Conservation (phyloP, 2,888 invertebrate genomes). For the Hesperia comma region DNA sequence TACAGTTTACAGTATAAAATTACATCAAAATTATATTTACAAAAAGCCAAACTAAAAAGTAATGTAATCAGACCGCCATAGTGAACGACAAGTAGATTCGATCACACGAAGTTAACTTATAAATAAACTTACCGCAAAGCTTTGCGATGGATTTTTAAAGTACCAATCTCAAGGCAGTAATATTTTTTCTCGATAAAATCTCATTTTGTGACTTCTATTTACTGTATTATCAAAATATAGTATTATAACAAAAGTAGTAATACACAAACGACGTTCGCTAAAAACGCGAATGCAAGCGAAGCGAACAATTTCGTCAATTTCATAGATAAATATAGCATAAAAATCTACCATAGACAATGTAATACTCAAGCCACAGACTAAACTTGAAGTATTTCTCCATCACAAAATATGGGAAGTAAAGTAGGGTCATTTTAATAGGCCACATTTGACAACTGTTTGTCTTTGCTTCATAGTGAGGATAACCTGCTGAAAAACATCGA, state of each 20-base stretch:
- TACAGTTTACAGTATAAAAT: slow-evolving; percentile 24
- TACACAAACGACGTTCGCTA: slow-evolving; percentile 36
- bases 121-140: slow-evolving; percentile 73
- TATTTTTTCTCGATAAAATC: slow-evolving; percentile 57
- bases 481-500: too few relatives aligned
- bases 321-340: not conserved
- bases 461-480: too few relatives aligned
- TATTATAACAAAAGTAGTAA: slow-evolving; percentile 22
- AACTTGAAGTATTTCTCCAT: too few relatives aligned
- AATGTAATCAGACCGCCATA: slow-evolving; percentile 79
- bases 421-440: too few relatives aligned
- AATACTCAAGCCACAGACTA: not conserved
- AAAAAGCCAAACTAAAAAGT: slow-evolving; percentile 45
- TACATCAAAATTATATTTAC: slow-evolving; percentile 11
- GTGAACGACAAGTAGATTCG: slow-evolving; percentile 74
- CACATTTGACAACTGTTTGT: too few relatives aligned
- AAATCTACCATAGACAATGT: slow-evolving; percentile 6
- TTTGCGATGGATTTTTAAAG: slow-evolving; percentile 71
- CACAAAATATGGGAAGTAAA: too few relatives aligned
- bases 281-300: slow-evolving; percentile 34
- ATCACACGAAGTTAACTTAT: slow-evolving; percentile 56
- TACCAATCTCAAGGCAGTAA: slow-evolving; percentile 63
- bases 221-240: slow-evolving; percentile 44
- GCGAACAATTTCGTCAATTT: slow-evolving; percentile 25
- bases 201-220: slow-evolving; percentile 58